Conservation (phyloP, 2,888 invertebrate species). For the Sinodicranocentrus sp. region DNA sequence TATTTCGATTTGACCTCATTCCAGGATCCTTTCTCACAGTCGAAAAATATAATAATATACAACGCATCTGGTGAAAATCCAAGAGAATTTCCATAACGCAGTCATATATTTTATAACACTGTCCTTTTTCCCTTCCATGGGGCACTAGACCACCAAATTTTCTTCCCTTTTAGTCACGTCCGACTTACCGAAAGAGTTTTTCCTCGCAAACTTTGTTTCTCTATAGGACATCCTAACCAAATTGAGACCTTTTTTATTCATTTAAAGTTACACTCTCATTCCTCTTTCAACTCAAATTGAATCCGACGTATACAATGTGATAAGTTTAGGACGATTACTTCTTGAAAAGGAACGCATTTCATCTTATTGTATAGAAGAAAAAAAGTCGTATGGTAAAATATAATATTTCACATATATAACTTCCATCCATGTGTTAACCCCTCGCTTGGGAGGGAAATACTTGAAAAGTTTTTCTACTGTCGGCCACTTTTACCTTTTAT, state of each 20-base stretch:
- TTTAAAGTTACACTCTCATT: neutral
- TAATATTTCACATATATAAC: too few species aligned
- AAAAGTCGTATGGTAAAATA: neutral
- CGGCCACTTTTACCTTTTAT: neutral
- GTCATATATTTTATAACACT: neutral
- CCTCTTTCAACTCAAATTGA: conserved; percentile 30
- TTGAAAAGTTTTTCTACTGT: too few species aligned
- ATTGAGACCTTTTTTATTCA: neutral
- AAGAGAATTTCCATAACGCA: conserved; percentile 57
- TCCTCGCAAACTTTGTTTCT: too few species aligned
- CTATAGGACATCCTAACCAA: too few species aligned
- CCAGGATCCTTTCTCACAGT: neutral
- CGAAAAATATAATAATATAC: conserved; percentile 2
- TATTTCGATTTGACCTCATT: neutral
- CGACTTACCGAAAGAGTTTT: too few species aligned
- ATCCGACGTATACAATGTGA: conserved; percentile 37
- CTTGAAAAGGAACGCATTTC: too few species aligned
- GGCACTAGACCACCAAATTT: conserved; percentile 5
- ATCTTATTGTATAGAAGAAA: neutral
- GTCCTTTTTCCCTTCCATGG: neutral
- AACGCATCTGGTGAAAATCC: conserved; percentile 38
- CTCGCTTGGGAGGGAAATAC: too few species aligned
- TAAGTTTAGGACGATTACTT: too few species aligned
- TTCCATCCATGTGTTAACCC: too few species aligned
- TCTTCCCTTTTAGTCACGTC: neutral